phyloP scores from a whole-genome alignment of 1,140 invertebrate genomes.

The Pygmarrhopalites habei region DNA sequence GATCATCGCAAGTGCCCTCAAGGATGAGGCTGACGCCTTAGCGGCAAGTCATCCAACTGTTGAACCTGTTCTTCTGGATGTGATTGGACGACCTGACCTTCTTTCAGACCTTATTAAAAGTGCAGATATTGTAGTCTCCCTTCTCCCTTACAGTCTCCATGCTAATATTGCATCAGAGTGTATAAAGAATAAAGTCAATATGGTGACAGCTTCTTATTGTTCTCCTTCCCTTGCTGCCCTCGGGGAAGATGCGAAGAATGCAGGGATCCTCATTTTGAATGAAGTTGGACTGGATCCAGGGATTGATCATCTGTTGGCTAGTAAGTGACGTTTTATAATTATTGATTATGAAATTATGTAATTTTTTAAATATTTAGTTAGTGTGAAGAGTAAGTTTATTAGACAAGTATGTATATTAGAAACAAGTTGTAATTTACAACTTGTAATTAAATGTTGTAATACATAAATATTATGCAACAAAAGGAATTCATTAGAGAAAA shows the following conservation, averaged over 20 bases:
- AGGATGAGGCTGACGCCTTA: conserved; percentile 77
- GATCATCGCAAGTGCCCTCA: conserved; percentile 77
- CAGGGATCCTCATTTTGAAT: conserved; percentile 84
- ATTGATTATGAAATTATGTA: no score
- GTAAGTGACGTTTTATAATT: no score
- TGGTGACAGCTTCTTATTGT: conserved; percentile 95
- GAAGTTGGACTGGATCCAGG: conserved; percentile 97
- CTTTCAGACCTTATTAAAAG: conserved; percentile 63
- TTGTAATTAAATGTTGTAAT: no score
- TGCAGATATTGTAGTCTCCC: conserved; percentile 77
- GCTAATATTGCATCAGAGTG: conserved; percentile 66
- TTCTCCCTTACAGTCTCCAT: conserved; percentile 88
- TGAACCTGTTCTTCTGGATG: conserved; percentile 71
- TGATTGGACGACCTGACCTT: conserved; percentile 61
- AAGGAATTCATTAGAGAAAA: no score
- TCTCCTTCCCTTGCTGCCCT: conserved; percentile 72
- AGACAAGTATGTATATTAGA: no score
- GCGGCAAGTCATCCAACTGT: conserved; percentile 69
- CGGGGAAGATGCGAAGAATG: conserved; percentile 69
- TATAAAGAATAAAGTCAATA: conserved; percentile 73
- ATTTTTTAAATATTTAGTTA: no score
- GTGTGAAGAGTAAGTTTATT: no score
- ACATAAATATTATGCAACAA: no score
- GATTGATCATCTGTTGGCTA: conserved; percentile 95
- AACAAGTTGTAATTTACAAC: no score